A percentile compares a stretch with the other conserved stretches of the same genome.
phyloP scores from a whole-genome alignment of 1,140 invertebrate genomes.

The Paraescarpia echinospica region DNA sequence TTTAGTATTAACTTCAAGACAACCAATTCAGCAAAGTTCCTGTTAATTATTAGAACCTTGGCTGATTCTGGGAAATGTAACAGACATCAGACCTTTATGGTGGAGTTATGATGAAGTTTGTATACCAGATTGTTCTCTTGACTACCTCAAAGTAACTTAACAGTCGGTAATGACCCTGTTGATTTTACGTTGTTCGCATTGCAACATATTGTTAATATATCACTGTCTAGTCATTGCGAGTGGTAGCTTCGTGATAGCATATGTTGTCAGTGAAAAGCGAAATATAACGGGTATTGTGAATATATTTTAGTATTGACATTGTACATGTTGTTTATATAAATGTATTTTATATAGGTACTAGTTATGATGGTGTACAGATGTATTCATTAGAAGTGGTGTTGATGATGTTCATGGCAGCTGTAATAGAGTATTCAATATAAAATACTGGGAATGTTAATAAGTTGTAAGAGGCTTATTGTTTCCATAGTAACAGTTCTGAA shows the following conservation, averaged over 20 bases:
- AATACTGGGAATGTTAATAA: neutral
- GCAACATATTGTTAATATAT: neutral
- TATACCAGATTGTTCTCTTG: neutral
- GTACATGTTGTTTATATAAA: neutral
- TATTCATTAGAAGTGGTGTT: neutral
- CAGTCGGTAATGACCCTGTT: neutral
- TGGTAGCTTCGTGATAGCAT: neutral
- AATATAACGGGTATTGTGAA: constrained; percentile 1
- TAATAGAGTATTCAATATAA: too few species aligned
- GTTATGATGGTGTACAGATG: neutral
- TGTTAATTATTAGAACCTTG: too few species aligned
- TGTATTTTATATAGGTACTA: neutral
- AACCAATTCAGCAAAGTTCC: too few species aligned
- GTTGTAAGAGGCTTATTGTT: neutral
- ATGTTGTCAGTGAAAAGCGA: neutral
- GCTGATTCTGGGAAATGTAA: too few species aligned
- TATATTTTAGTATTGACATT: neutral
- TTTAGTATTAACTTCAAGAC: too few species aligned
- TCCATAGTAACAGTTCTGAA: too few species aligned
- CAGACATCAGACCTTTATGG: too few species aligned
- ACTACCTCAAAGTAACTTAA: neutral
- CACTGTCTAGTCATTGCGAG: neutral
- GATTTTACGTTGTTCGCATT: neutral
- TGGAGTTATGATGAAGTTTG: neutral
- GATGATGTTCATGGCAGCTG: too few species aligned